Evolutionary conservation across 2,113 vertebrate genomes (phyloP).

Genomic region (Charina bottae): DNA sequence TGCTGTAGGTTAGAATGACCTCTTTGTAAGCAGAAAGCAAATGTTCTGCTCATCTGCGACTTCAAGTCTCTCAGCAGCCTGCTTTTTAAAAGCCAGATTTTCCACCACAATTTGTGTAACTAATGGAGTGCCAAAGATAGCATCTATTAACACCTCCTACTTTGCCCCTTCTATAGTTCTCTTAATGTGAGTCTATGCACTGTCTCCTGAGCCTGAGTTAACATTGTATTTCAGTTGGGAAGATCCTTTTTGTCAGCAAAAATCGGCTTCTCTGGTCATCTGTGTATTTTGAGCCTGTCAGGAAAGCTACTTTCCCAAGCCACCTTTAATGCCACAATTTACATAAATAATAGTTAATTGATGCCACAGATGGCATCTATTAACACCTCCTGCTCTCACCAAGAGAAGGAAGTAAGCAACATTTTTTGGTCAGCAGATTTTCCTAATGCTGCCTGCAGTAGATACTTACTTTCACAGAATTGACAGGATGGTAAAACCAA

Average conservation of each 20-base stretch:
- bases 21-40: background rate
- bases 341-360: background rate
- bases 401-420: slow-evolving; percentile 2
- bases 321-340: slow-evolving; percentile 7
- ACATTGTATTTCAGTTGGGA: background rate
- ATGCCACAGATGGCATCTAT: slow-evolving; percentile 12
- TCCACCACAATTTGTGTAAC: background rate
- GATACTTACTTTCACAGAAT: background rate
- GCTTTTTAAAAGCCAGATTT: background rate
- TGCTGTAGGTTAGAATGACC: background rate
- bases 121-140: slow-evolving; percentile 1
- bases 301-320: background rate
- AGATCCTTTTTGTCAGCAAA: background rate
- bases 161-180: background rate
- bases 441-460: background rate
- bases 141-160: background rate
- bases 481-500: background rate
- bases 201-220: background rate
- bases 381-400: background rate
- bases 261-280: background rate
- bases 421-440: background rate
- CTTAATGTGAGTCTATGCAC: background rate
- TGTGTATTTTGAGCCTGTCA: background rate
- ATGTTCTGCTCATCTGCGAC: background rate
- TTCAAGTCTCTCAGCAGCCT: background rate